phyloP scores from a whole-genome alignment of 2,113 vertebrate species.

The Dendropsophus ebraccatus region DNA sequence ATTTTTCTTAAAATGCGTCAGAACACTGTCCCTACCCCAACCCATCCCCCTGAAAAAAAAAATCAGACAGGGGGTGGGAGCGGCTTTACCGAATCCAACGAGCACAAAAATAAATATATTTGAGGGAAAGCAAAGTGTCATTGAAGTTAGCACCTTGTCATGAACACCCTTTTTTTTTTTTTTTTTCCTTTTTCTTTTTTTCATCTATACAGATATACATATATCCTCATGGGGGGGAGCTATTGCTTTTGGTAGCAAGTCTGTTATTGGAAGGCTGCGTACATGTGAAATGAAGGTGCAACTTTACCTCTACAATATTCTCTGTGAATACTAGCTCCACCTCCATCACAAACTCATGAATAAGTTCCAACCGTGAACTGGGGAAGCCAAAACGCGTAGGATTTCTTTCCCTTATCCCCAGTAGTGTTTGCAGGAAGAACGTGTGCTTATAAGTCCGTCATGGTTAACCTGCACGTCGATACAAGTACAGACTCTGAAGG shows the following conservation, averaged over 20 bases:
- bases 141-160: conserved; percentile 45
- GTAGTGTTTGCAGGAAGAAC: conserved; percentile 11
- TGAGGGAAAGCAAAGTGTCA: conserved; percentile 42
- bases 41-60: background rate
- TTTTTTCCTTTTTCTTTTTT: background rate
- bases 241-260: conserved; percentile 43
- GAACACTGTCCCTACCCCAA: background rate
- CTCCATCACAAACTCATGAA: background rate
- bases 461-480: background rate
- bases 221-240: background rate
- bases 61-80: background rate
- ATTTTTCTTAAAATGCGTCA: background rate
- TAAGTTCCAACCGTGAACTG: background rate
- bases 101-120: conserved; percentile 50
- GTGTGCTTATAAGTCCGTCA: conserved; percentile 15
- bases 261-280: conserved; percentile 22
- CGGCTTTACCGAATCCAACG: background rate
- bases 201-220: conserved; percentile 12
- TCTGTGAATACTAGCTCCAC: background rate
- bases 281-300: conserved; percentile 16
- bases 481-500: background rate
- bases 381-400: background rate
- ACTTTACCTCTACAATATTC: background rate
- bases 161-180: conserved; percentile 1
- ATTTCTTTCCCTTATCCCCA: background rate